These are phyloP conservation scores for Euplagia quadripunctaria DNA, from an alignment of 2,888 invertebrate genomes.

Conservation along the genomic window DNA sequence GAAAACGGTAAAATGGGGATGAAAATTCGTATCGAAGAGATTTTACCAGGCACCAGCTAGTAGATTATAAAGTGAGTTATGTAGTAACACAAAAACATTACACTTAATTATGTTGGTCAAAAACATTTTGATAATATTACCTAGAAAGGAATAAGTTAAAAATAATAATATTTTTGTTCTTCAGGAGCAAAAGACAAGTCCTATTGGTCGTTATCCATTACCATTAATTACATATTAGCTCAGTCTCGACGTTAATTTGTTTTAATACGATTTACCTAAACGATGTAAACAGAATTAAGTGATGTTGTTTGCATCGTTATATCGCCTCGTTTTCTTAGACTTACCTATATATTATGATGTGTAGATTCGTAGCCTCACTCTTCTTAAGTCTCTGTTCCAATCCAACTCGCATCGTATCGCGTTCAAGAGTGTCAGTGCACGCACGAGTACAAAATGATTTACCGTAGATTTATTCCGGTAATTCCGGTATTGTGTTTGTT, in stretches of 20 bases:
- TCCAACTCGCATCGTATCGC: background rate
- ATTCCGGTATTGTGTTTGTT: slow-evolving; percentile 13
- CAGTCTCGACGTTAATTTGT: background rate
- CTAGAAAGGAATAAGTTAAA: too few species aligned
- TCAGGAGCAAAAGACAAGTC: too few species aligned
- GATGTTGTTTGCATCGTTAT: background rate
- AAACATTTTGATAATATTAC: too few species aligned
- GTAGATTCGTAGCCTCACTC: background rate
- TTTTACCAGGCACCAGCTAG: too few species aligned
- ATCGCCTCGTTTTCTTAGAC: background rate
- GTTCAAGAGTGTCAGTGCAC: background rate
- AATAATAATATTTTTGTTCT: too few species aligned
- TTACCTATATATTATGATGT: background rate
- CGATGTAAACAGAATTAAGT: background rate
- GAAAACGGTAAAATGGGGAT: too few species aligned
- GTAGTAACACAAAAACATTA: too few species aligned
- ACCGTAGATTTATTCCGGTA: slow-evolving; percentile 12
- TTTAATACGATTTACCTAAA: background rate
- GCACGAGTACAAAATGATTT: slow-evolving; percentile 17
- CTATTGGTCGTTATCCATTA: too few species aligned
- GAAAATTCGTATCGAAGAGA: too few species aligned
- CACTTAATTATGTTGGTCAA: too few species aligned
- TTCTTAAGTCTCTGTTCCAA: background rate
- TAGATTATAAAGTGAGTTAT: too few species aligned
- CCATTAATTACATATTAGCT: background rate